Evolutionary conservation across 2,113 vertebrate species (phyloP).

Genomic region (Myiopsitta monachus): DNA sequence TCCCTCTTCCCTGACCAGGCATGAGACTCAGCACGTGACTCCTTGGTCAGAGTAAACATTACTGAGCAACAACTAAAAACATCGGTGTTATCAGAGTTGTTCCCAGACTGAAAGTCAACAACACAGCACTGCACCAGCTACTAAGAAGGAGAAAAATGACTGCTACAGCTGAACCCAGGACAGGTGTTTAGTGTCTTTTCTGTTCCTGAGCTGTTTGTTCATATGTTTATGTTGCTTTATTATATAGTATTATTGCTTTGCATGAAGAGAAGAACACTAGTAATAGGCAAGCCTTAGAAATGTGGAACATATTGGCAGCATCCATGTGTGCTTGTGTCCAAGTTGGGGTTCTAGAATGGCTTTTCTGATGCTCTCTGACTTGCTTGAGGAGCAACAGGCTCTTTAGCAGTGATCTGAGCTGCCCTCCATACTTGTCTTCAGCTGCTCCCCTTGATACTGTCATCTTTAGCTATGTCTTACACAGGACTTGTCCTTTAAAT

Average conservation of each 20-base stretch:
- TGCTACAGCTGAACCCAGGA: too few relatives aligned
- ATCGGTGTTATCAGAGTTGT: too few relatives aligned
- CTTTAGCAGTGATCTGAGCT: not conserved
- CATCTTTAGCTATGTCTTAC: not conserved
- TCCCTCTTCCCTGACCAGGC: too few relatives aligned
- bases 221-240: not conserved
- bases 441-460: too few relatives aligned
- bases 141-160: too few relatives aligned
- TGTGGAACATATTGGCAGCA: not conserved
- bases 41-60: too few relatives aligned
- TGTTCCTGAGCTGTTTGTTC: not conserved
- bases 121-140: too few relatives aligned
- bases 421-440: not conserved
- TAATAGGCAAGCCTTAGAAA: not conserved
- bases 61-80: too few relatives aligned
- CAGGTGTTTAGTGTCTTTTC: not conserved
- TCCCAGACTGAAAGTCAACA: too few relatives aligned
- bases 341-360: not conserved
- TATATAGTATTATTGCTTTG: not conserved
- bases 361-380: not conserved
- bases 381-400: not conserved
- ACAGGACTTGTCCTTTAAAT: not conserved
- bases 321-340: rapidly evolving
- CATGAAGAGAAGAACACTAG: not conserved
- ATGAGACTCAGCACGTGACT: too few relatives aligned